phyloP scores from a whole-genome alignment of 2,888 invertebrate genomes.

The Lobophora halterata region DNA sequence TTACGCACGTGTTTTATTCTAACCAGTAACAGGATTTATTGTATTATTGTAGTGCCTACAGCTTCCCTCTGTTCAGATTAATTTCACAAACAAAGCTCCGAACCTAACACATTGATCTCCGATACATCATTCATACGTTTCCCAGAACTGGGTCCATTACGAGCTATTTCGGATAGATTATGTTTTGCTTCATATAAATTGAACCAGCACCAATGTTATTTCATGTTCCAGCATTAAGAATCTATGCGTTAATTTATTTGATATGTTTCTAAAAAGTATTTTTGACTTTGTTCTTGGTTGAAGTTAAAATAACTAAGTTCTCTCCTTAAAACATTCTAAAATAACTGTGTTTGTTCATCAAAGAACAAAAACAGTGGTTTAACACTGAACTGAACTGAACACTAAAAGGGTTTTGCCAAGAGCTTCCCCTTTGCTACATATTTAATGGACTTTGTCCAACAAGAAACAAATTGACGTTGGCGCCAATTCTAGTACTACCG shows the following conservation, averaged over 20 bases:
- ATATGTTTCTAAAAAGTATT: constrained; percentile 1
- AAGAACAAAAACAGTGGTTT: too few relatives aligned
- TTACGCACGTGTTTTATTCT: too few relatives aligned
- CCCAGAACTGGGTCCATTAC: constrained; percentile 17
- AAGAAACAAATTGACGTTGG: constrained; percentile 3
- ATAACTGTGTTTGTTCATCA: too few relatives aligned
- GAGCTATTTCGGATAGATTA: constrained; percentile 14
- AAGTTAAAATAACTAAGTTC: too few relatives aligned
- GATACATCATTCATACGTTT: constrained; percentile 13
- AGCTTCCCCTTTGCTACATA: neutral
- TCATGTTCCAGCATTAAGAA: constrained; percentile 1
- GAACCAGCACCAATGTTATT: constrained; percentile 9
- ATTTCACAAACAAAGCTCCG: neutral
- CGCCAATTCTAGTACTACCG: constrained; percentile 2
- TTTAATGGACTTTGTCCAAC: constrained; percentile 10
- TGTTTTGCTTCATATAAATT: constrained; percentile 8
- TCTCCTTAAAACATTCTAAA: too few relatives aligned
- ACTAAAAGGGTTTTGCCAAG: constrained; percentile 1
- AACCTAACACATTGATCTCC: constrained; percentile 3
- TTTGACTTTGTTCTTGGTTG: too few relatives aligned
- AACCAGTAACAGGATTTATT: too few relatives aligned
- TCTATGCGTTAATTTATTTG: neutral
- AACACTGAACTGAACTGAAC: too few relatives aligned
- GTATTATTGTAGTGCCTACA: too few relatives aligned
- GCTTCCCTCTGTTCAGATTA: too few relatives aligned